Evolutionary conservation across 2,888 invertebrate species (phyloP).

Genomic region (Dasysyrphus tricinctus): DNA sequence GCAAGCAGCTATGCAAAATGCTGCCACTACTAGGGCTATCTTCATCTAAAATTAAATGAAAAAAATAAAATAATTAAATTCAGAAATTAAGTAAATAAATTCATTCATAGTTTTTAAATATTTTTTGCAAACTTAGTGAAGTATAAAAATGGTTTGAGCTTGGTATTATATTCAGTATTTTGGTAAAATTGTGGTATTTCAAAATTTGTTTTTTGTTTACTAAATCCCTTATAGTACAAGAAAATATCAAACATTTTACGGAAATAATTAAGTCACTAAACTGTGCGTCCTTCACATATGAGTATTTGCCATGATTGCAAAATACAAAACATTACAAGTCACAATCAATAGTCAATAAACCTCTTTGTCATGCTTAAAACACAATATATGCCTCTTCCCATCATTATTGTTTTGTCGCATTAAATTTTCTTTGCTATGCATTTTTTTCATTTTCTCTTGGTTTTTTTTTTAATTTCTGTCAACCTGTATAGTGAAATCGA

Average conservation of each 20-base stretch:
- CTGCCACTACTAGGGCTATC: slow-evolving; percentile 87
- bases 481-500: slow-evolving; percentile 42
- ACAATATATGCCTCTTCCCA: background rate
- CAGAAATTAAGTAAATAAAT: background rate
- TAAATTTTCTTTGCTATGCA: background rate
- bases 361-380: slow-evolving; percentile 15
- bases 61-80: slow-evolving; percentile 43
- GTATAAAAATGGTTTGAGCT: no score
- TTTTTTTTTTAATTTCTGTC: slow-evolving; percentile 16
- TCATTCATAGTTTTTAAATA: background rate
- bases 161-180: no score
- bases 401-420: background rate
- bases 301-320: background rate
- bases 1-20: slow-evolving; percentile 85
- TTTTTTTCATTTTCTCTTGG: slow-evolving; percentile 8
- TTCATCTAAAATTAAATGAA: slow-evolving; percentile 87
- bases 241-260: no score
- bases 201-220: no score
- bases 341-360: slow-evolving; percentile 27
- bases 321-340: slow-evolving; percentile 28
- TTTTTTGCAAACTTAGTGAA: background rate
- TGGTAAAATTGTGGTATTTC: no score
- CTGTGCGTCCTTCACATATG: slow-evolving; percentile 4
- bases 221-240: no score
- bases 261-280: background rate